These are phyloP conservation scores for Ennomos quercinarius DNA, from an alignment of 2,888 invertebrate genomes.

Conservation along the genomic window DNA sequence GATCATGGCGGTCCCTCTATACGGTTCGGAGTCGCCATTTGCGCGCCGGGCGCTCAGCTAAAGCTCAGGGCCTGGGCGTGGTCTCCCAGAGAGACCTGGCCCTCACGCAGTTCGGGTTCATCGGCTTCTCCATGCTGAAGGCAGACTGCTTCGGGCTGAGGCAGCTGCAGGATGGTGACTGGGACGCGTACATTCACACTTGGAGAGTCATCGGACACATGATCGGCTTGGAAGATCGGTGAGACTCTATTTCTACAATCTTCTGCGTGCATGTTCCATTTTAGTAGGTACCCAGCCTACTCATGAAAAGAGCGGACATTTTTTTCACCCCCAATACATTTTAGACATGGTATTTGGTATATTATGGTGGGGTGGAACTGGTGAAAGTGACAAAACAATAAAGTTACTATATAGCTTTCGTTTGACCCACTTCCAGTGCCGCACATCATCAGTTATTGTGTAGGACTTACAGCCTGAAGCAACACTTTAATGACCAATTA, in stretches of 20 bases:
- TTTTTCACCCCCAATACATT: no score
- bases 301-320: no score
- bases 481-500: no score
- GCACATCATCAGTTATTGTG: no score
- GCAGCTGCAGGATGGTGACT: constrained; percentile 85
- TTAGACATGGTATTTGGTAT: no score
- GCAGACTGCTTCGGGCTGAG: constrained; percentile 88
- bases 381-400: no score
- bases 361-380: no score
- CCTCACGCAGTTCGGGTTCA: constrained; percentile 94
- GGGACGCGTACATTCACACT: constrained; percentile 92
- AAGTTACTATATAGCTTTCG: no score
- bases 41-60: constrained; percentile 83
- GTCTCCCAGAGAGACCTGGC: constrained; percentile 94
- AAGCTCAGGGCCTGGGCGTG: constrained; percentile 74
- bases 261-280: no score
- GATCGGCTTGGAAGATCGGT: constrained; percentile 93
- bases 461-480: no score
- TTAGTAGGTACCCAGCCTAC: no score
- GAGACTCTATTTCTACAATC: constrained; percentile 39
- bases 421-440: no score
- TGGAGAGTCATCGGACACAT: constrained; percentile 94
- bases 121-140: constrained; percentile 89
- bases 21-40: constrained; percentile 89
- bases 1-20: constrained; percentile 89